A percentile compares a stretch with the other conserved stretches of the same genome.
Evolutionary conservation across 2,113 vertebrate species (phyloP).

Genomic region (Tychaedon coryphoeus): DNA sequence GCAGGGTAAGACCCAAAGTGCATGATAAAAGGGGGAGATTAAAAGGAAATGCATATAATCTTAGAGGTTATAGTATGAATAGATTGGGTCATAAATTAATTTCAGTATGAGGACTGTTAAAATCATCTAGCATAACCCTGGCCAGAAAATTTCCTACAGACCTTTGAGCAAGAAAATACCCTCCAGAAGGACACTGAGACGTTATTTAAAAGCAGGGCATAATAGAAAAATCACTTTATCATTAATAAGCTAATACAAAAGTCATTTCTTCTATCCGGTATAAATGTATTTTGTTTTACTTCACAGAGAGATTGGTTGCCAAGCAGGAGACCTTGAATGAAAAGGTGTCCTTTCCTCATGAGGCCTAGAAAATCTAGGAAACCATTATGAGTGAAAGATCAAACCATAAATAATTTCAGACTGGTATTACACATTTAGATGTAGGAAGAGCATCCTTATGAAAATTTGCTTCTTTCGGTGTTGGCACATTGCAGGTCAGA

Average conservation of each 20-base stretch:
- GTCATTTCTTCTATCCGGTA: neutral
- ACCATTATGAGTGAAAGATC: neutral
- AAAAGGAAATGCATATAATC: neutral
- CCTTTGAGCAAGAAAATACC: neutral
- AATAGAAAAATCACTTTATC: neutral
- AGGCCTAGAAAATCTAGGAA: neutral
- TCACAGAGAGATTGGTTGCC: neutral
- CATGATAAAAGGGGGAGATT: neutral
- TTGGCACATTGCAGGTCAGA: neutral
- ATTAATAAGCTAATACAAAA: neutral
- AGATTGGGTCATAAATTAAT: neutral
- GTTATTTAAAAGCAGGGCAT: neutral
- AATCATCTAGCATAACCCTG: neutral
- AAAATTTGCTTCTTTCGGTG: neutral
- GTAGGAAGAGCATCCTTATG: neutral
- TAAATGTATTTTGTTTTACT: neutral
- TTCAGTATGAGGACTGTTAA: neutral
- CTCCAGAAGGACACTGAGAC: neutral
- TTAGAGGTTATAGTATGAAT: neutral
- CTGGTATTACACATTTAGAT: neutral
- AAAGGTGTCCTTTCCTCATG: neutral
- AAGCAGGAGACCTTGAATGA: neutral
- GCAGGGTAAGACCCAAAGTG: neutral
- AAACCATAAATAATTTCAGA: neutral
- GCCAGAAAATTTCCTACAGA: neutral